Evolutionary conservation across 2,888 invertebrate species (phyloP), one percentile per base, ranked within the genome.

Genomic region (Tipula confusa): DNA sequence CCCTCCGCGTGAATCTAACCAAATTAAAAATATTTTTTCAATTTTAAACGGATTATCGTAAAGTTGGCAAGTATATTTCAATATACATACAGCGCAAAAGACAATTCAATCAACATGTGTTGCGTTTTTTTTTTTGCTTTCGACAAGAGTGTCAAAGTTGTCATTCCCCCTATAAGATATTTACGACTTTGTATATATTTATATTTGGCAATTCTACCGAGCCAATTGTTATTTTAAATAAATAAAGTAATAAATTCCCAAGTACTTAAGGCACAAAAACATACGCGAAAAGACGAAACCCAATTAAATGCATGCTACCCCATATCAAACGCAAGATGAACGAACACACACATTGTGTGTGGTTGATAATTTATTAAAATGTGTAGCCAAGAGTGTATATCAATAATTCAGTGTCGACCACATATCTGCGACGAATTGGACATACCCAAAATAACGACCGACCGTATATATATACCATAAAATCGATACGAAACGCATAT

Each of bases 191-290:
- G n/a, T n/a, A 64, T 24, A 64, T 18, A 43, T 18, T n/a, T 43
- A 43, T 11, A 9, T 24, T 24, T 24, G 11, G 24, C 24, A 64
- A 18, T 24, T 24, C 18, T 18, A 64, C 24, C n/a, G n/a, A 64
- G 64, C 24, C 64, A 64, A 64, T 64, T 64, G 64, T 64, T 64
- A 64, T 64, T 64, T 64, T 64, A 64, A 64, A 64, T 64, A 64
- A 64, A 64, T 64, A 13, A 64, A 64, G 64, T 64, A 64, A 64
- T 64, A 64, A 64, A 64, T 64, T 24, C 3, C 24, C 64, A 9
- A 64, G 24, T 64, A 64, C 64, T 64, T 64, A 24, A 7, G 64
- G 24, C 64, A 64, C 64, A 24, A 18, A 7, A 3, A 64, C 2
- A 64, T 64, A 24, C 5, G 0, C 33, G 11, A 33, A n/a, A n/a